Evolutionary conservation across 1,140 invertebrate genomes (phyloP).

Genomic region (Drosophila quadrilineata): DNA sequence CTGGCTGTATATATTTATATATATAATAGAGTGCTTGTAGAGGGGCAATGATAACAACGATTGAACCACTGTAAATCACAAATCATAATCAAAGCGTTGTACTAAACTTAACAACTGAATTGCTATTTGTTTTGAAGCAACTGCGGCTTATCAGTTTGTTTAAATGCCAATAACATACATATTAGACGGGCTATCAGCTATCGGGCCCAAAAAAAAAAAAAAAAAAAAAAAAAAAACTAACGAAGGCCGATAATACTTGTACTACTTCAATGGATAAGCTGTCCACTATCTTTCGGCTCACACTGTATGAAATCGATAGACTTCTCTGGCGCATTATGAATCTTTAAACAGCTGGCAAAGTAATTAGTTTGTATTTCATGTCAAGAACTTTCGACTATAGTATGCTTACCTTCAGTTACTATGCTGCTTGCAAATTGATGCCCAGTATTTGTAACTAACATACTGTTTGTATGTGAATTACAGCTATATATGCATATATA

Average conservation of each 20-base stretch:
- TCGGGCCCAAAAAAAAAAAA: no score
- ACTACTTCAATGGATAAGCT: slow-evolving; percentile 18
- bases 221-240: no score
- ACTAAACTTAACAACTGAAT: slow-evolving; percentile 33
- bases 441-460: no score
- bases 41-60: slow-evolving; percentile 23
- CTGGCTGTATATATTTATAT: no score
- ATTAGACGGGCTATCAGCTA: slow-evolving; percentile 28
- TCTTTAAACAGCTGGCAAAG: neutral
- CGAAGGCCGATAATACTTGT: slow-evolving; percentile 20
- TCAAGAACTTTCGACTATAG: neutral
- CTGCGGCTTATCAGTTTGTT: slow-evolving; percentile 37
- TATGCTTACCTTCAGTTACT: no score
- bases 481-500: neutral
- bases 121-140: slow-evolving; percentile 30
- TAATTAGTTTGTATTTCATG: neutral
- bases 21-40: no score
- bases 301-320: neutral
- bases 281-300: neutral
- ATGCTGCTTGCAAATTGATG: no score
- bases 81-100: slow-evolving; percentile 31
- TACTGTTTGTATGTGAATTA: no score
- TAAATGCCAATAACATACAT: slow-evolving; percentile 37
- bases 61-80: slow-evolving; percentile 29
- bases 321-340: neutral